phyloP scores from a whole-genome alignment of 2,113 vertebrate species.

The Lepus americanus region DNA sequence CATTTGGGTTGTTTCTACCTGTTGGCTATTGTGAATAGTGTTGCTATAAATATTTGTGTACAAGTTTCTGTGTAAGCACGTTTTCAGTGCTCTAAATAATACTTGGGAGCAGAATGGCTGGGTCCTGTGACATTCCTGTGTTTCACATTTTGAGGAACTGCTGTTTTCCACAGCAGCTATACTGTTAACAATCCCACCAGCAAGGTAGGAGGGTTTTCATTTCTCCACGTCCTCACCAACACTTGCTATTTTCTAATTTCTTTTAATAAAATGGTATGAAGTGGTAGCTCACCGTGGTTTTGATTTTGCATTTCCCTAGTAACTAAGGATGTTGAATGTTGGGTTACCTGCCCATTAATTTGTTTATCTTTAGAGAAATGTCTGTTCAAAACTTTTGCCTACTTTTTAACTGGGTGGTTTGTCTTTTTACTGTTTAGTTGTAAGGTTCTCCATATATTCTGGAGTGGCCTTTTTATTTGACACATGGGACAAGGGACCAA shows the following conservation, averaged over 20 bases:
- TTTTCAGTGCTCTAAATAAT: background rate
- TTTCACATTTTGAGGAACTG: constrained; percentile 33
- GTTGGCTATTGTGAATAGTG: background rate
- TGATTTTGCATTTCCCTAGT: constrained; percentile 31
- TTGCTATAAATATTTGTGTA: background rate
- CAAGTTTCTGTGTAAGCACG: background rate
- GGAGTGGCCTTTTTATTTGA: constrained; percentile 16
- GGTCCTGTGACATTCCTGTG: background rate
- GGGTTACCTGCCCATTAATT: constrained; percentile 6
- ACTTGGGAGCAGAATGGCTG: background rate
- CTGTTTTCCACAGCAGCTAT: background rate
- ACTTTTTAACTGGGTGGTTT: background rate
- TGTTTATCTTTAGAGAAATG: constrained; percentile 22
- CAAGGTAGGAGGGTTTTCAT: background rate
- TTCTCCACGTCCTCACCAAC: background rate
- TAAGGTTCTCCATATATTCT: constrained; percentile 24
- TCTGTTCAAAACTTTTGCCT: background rate
- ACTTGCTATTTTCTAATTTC: background rate
- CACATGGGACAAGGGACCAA: background rate
- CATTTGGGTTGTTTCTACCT: background rate
- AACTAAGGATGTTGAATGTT: constrained; percentile 38
- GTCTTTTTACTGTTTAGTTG: background rate
- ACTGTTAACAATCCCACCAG: background rate
- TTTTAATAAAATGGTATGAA: background rate
- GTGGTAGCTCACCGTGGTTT: background rate